A percentile compares a stretch with the other conserved stretches of the same genome.
Evolutionary conservation across 2,113 vertebrate genomes (phyloP).

Genomic region (Anolis sagrei): DNA sequence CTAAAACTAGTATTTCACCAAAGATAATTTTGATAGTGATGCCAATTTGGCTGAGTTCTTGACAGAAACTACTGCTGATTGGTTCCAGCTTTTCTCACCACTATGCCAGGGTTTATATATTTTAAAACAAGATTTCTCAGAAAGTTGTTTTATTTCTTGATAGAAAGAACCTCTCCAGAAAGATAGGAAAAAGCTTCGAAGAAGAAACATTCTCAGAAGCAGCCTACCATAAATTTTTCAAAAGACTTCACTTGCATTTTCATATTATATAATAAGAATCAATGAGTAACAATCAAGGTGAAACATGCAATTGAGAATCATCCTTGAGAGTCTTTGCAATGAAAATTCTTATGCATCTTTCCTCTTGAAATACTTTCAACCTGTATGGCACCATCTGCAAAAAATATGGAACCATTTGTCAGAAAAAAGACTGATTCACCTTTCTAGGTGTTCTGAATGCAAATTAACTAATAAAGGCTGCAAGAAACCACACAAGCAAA

Average conservation of each 20-base stretch:
- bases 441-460: constrained; percentile 23
- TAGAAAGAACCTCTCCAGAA: not conserved
- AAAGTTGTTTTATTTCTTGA: not conserved
- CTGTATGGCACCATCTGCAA: not conserved
- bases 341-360: not conserved
- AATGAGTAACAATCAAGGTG: not conserved
- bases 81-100: not conserved
- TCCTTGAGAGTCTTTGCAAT: constrained; percentile 21
- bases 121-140: not conserved
- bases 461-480: constrained; percentile 6
- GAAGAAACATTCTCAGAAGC: not conserved
- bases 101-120: not conserved
- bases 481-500: constrained; percentile 5
- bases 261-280: not conserved
- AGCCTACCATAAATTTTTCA: not conserved
- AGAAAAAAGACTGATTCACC: constrained; percentile 13
- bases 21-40: not conserved
- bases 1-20: not conserved
- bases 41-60: not conserved
- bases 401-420: constrained; percentile 27
- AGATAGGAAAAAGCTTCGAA: not conserved
- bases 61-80: not conserved
- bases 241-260: not conserved
- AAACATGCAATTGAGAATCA: constrained; percentile 17
- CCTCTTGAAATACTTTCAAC: constrained; percentile 20